These are phyloP conservation scores for Hesperia comma DNA, from an alignment of 2,888 invertebrate species.

Conservation along the genomic window DNA sequence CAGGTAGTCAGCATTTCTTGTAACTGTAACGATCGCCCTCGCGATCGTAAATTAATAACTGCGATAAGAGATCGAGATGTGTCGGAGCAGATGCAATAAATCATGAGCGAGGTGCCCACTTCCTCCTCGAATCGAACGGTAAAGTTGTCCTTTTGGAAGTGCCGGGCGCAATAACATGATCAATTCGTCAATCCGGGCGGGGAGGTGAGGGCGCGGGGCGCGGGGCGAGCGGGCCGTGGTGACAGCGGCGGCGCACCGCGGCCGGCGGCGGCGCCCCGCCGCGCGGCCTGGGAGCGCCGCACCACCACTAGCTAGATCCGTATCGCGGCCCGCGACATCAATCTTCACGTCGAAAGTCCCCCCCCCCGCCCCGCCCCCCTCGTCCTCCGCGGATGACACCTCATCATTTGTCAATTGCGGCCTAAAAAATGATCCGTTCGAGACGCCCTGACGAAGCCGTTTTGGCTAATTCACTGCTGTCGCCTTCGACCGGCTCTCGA, in stretches of 20 bases:
- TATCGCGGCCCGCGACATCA: conserved; percentile 66
- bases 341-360: conserved; percentile 53
- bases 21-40: not conserved
- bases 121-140: conserved; percentile 1
- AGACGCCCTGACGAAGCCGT: conserved; percentile 39
- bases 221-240: conserved; percentile 59
- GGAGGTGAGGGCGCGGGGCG: conserved; percentile 11
- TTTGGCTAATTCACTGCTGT: conserved; percentile 44
- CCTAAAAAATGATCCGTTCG: conserved; percentile 46
- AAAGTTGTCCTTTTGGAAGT: conserved; percentile 23
- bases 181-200: conserved; percentile 30
- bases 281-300: conserved; percentile 48
- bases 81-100: conserved; percentile 10
- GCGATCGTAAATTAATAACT: conserved; percentile 8
- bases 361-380: conserved; percentile 35
- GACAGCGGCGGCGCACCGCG: conserved; percentile 55
- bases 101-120: conserved; percentile 11
- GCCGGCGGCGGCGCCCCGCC: conserved; percentile 47
- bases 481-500: not conserved
- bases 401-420: conserved; percentile 51
- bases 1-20: not conserved
- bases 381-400: conserved; percentile 41
- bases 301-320: conserved; percentile 57
- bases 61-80: not conserved
- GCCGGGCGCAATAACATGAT: conserved; percentile 29